Evolutionary conservation across 2,797 vertebrate genomes (phyloP), one percentile per base, ranked within the genome.

Genomic region (Chiroxiphia lanceolata): DNA sequence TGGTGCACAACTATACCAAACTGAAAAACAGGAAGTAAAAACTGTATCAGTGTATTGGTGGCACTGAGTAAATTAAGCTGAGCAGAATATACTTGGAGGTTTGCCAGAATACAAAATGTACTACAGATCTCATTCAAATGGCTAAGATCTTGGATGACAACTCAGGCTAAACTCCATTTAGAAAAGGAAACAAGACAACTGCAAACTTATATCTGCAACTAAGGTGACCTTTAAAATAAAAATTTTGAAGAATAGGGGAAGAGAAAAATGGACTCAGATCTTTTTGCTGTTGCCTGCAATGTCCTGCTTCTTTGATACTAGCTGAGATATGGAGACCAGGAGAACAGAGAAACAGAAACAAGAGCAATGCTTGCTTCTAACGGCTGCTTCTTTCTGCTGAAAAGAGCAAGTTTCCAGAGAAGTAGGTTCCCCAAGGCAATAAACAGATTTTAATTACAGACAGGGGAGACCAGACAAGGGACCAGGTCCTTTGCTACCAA

Each of bases 71-170:
- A 89, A 92, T 61, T 44, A 71, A 94, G 36, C 31, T 79, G 69
- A 47, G 67, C 74, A 93, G 89, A 69, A 72, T 44, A 85, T 15
- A 91, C 44, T 45, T 75, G 59, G 80, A 61, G 22, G 42, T 36
- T 34, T 86, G 75, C 76, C 65, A 78, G 51, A 70, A 91, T 15
- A 94, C 87, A 94, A 50, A 90, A 90, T 51, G 76, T 81, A 54
- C 85, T 68, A 63, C 72, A 78, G 61, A 81, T 76, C 72, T 65
- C 69, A 93, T 78, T 63, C 57, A 86, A 94, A 83, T 40, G 33
- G 76, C 42, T 51, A 75, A 81, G 45, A 78, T 54, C 77, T 72
- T 59, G 47, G 69, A 88, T 70, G 83, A 68, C 50, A 82, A 64
- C 50, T 79, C 33, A 63, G 69, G 54, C 50, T 71, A 31, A 75